phyloP scores from a whole-genome alignment of 92 coral and sea anemone species.

The Epizoanthus illoricatus region DNA sequence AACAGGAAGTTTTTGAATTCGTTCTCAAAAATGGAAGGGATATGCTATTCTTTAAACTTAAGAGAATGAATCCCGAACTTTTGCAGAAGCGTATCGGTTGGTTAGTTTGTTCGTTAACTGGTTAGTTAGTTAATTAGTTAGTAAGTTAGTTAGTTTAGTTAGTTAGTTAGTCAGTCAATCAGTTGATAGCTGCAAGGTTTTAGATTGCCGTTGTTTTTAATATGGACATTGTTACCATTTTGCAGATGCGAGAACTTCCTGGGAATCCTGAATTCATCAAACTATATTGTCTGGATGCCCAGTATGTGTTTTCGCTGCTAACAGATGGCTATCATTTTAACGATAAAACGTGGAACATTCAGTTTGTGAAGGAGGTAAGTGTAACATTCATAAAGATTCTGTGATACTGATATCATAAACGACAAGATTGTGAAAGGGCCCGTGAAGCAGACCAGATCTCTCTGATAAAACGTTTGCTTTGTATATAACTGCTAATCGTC shows the following conservation, averaged over 20 bases:
- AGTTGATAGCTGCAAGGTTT: neutral
- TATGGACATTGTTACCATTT: neutral
- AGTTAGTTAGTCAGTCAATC: too few species aligned
- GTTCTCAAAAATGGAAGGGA: too few species aligned
- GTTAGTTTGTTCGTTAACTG: too few species aligned
- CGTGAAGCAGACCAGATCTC: neutral
- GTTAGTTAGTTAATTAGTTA: too few species aligned
- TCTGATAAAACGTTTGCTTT: neutral
- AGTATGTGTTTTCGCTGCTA: conserved; percentile 71
- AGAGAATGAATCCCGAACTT: too few species aligned
- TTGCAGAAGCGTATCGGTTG: too few species aligned
- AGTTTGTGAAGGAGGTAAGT: conserved; percentile 73
- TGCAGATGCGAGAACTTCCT: conserved; percentile 39
- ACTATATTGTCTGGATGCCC: conserved; percentile 76
- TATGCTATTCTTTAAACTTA: too few species aligned
- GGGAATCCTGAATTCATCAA: conserved; percentile 30
- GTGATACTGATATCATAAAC: neutral
- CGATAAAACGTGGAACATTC: conserved; percentile 53
- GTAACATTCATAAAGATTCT: neutral
- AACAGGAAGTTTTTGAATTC: too few species aligned
- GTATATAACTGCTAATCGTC: too few species aligned
- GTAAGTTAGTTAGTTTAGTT: neutral
- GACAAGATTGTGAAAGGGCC: neutral
- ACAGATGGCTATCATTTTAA: conserved; percentile 75
- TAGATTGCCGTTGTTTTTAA: neutral